Evolutionary conservation across 1,140 invertebrate species (phyloP), one percentile per base, ranked within the genome.

Genomic region (Drosophila repletoides): DNA sequence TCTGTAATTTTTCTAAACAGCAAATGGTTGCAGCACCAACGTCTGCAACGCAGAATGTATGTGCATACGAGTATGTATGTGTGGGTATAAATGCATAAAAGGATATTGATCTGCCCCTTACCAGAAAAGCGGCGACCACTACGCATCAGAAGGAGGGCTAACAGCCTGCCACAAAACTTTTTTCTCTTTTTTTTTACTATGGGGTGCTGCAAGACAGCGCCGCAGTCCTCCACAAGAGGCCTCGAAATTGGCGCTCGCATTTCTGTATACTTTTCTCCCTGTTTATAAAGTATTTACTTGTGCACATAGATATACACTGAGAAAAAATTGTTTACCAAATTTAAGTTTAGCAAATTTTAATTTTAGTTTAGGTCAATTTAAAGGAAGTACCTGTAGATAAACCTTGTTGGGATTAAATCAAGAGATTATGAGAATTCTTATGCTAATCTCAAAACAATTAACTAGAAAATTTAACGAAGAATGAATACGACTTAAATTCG

Each of bases 71-170:
- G n/a, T n/a, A n/a, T n/a, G n/a, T n/a, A n/a, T n/a, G n/a, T n/a
- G n/a, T n/a, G n/a, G n/a, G n/a, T n/a, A n/a, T n/a, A n/a, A n/a
- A n/a, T n/a, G 79, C 79, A 84, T 84, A 79, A 83, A 83, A 86
- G 79, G 75, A 84, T 84, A 84, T 84, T 84, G 80, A 84, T 84
- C 80, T 86, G 80, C 75, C 80, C 75, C 80, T 65, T 56, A 70
- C 80, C 80, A 80, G 52, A 14, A 24, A 15, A 12, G 15, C n/a
- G 43, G 33, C 9, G 15, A 45, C 36, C 12, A 55, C 41, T 43
- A 17, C 12, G 24, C 15, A 28, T 22, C 6, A 41, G 52, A 31
- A 21, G 31, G 7, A 7, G 19, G 17, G 36, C 40, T 12, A 59
- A 58, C n/a, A 36, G 55, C 31, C 67, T 60, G 76, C 72, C 61